These are phyloP conservation scores for Psephotus haematonotus DNA, from an alignment of 2,113 vertebrate genomes.

Conservation along the genomic window DNA sequence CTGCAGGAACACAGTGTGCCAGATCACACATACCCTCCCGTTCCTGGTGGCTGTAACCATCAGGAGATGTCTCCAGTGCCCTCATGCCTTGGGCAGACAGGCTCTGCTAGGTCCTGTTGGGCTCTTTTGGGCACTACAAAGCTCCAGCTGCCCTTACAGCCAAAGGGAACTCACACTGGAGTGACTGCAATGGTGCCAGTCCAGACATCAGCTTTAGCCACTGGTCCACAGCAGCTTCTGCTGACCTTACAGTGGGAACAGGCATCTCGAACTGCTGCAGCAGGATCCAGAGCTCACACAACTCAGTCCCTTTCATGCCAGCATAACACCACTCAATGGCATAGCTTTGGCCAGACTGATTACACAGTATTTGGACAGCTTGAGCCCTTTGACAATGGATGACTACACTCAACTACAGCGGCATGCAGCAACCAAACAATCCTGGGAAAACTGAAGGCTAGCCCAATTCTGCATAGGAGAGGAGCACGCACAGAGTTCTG, in stretches of 20 bases:
- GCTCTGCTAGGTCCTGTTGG: background rate
- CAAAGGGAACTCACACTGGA: background rate
- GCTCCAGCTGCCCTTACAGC: background rate
- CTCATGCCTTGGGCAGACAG: background rate
- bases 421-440: background rate
- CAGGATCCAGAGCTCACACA: background rate
- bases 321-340: background rate
- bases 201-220: background rate
- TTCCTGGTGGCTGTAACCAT: background rate
- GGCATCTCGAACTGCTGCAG: background rate
- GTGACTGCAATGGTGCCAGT: background rate
- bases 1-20: background rate
- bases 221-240: background rate
- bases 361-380: background rate
- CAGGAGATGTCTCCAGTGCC: background rate
- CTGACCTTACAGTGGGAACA: background rate
- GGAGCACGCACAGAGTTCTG: background rate
- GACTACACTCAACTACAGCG: background rate
- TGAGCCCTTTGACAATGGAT: constrained; percentile 2
- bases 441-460: background rate
- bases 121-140: background rate
- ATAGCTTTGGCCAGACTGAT: background rate
- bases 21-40: background rate
- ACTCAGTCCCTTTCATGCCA: background rate
- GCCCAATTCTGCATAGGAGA: background rate